A percentile compares a stretch with the other conserved stretches of the same genome.
These are phyloP conservation scores for Yponomeuta sedellus DNA, from an alignment of 2,888 invertebrate species.

Conservation along the genomic window DNA sequence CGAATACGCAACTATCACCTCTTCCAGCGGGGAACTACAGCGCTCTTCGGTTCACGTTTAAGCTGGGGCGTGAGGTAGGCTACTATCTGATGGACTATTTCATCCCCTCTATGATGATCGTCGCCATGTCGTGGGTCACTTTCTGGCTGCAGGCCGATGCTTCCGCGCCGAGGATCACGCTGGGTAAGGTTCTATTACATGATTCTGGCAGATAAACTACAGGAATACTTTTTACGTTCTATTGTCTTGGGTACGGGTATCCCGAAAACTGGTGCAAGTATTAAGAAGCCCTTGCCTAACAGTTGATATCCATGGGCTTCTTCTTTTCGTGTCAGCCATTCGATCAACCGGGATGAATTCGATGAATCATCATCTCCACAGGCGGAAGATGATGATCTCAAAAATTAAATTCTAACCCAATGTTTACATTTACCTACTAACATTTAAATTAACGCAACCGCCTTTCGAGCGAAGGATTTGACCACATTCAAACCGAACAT, in stretches of 20 bases:
- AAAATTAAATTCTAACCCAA: too few species aligned
- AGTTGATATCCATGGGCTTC: too few species aligned
- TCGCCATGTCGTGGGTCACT: slow-evolving; percentile 91
- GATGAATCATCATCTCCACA: too few species aligned
- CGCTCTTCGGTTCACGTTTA: slow-evolving; percentile 85
- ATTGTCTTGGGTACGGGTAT: not conserved
- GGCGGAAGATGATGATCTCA: too few species aligned
- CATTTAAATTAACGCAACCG: too few species aligned
- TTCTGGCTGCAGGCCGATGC: slow-evolving; percentile 94
- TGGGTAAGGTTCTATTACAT: slow-evolving; percentile 73
- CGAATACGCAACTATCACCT: too few species aligned
- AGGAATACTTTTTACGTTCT: slow-evolving; percentile 8
- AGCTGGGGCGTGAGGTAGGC: slow-evolving; percentile 87
- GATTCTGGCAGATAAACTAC: slow-evolving; percentile 10
- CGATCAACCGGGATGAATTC: too few species aligned
- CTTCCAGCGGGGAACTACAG: slow-evolving; percentile 90
- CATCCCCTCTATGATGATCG: slow-evolving; percentile 90
- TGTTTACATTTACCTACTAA: too few species aligned
- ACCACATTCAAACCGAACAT: too few species aligned
- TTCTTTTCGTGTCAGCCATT: too few species aligned
- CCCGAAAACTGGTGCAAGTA: not conserved
- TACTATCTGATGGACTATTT: slow-evolving; percentile 93
- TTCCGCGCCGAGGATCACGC: slow-evolving; percentile 86
- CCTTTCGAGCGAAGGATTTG: too few species aligned
- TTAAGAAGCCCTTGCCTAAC: too few species aligned